Percentiles rank a stretch among this genome's conserved stretches.
Evolutionary conservation across 2,113 vertebrate genomes (phyloP).

Genomic region (Rhinolophus ferrumequinum): DNA sequence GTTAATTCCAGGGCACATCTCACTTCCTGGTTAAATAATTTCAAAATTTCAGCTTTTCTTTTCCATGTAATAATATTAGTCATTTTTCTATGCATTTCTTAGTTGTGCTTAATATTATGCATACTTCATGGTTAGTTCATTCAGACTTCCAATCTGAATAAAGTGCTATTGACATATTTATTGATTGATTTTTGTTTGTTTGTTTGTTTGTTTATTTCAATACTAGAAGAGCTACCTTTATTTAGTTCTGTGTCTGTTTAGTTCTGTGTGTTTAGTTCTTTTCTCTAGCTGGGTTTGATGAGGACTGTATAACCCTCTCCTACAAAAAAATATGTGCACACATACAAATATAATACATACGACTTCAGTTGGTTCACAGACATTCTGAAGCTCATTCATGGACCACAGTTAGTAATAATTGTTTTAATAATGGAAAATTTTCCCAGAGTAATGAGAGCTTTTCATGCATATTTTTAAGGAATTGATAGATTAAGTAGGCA

Average conservation of each 20-base stretch:
- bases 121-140: not conserved
- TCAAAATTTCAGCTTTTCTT: not conserved
- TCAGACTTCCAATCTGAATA: conserved; percentile 17
- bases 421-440: not conserved
- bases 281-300: not conserved
- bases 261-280: not conserved
- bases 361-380: not conserved
- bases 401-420: not conserved
- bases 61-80: not conserved
- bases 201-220: not conserved
- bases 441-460: not conserved
- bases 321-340: not conserved
- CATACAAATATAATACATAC: not conserved
- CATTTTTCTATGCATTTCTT: not conserved
- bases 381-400: not conserved
- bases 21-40: not conserved
- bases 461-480: not conserved
- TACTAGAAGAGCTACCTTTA: not conserved
- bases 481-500: not conserved
- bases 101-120: not conserved
- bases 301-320: not conserved
- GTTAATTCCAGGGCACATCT: not conserved
- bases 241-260: not conserved
- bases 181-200: not conserved
- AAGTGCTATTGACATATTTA: not conserved